phyloP scores from a whole-genome alignment of 1,140 invertebrate species.

The Hylyphantes graminicola region DNA sequence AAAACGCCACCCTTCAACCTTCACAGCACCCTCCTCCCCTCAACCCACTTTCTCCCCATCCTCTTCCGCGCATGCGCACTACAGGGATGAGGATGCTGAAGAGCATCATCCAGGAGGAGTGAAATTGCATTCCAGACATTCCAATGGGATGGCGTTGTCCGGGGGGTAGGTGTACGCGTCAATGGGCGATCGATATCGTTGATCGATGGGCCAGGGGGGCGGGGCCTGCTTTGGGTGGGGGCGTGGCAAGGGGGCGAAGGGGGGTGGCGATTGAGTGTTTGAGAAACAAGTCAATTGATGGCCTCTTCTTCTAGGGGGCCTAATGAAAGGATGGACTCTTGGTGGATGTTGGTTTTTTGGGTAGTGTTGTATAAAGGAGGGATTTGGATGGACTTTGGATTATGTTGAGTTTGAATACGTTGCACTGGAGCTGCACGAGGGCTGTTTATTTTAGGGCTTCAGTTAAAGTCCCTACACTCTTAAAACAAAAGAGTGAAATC shows the following conservation, averaged over 20 bases:
- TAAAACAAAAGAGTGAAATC: too few species aligned
- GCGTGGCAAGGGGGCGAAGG: slow-evolving; percentile 7
- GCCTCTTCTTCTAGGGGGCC: not conserved
- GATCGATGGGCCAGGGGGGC: slow-evolving; percentile 3
- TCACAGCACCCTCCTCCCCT: not conserved
- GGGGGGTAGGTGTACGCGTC: slow-evolving; percentile 44
- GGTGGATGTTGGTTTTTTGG: too few species aligned
- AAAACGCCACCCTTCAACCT: not conserved
- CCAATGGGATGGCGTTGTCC: slow-evolving; percentile 49
- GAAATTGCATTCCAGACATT: slow-evolving; percentile 42
- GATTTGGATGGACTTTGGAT: too few species aligned
- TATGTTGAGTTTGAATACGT: too few species aligned
- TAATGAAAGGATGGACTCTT: too few species aligned
- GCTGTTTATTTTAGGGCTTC: too few species aligned
- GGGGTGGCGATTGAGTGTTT: slow-evolving; percentile 13
- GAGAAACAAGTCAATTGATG: not conserved
- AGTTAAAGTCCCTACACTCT: too few species aligned
- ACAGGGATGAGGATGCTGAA: not conserved
- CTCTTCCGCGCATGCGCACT: not conserved
- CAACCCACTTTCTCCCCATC: not conserved
- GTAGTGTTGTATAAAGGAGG: too few species aligned
- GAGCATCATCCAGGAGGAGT: not conserved
- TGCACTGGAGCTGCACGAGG: too few species aligned
- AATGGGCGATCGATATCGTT: not conserved
- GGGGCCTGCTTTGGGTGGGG: not conserved